Percentiles rank a stretch among this genome's conserved stretches.
Evolutionary conservation across 2,888 invertebrate genomes (phyloP).

Genomic region (Stenoptilia bipunctidactyla): DNA sequence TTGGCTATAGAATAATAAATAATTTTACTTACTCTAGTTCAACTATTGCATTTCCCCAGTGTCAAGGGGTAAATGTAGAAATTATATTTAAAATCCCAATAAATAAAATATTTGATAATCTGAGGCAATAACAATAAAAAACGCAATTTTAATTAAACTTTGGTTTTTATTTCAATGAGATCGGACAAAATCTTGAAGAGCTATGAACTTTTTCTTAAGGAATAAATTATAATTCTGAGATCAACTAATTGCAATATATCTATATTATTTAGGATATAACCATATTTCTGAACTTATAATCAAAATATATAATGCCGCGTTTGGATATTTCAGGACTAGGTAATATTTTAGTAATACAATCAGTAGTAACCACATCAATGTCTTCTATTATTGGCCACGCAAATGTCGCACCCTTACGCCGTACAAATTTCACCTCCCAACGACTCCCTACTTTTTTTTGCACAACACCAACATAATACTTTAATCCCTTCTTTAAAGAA

Average conservation of each 20-base stretch:
- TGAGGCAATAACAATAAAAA: slow-evolving; percentile 5
- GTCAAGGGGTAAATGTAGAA: too few species aligned
- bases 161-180: slow-evolving; percentile 5
- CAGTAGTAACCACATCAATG: background rate
- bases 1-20: too few species aligned
- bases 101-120: too few species aligned
- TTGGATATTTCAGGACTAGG: slow-evolving; percentile 3
- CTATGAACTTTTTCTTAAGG: slow-evolving; percentile 5
- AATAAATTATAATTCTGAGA: background rate
- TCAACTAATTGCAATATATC: background rate
- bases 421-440: slow-evolving; percentile 1
- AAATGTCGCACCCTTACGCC: slow-evolving; percentile 1
- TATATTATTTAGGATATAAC: slow-evolving; percentile 2
- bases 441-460: slow-evolving; percentile 1
- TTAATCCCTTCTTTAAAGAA: background rate
- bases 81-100: too few species aligned
- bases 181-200: slow-evolving; percentile 2
- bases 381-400: slow-evolving; percentile 1
- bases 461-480: background rate
- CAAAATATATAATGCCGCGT: slow-evolving; percentile 2
- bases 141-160: slow-evolving; percentile 1
- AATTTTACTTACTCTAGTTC: too few species aligned
- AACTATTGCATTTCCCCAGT: too few species aligned
- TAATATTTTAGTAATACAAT: slow-evolving; percentile 3
- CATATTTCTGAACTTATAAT: slow-evolving; percentile 5